Evolutionary conservation across 1,140 invertebrate genomes (phyloP), one percentile per base, ranked within the genome.

Genomic region (Zophobas morio): DNA sequence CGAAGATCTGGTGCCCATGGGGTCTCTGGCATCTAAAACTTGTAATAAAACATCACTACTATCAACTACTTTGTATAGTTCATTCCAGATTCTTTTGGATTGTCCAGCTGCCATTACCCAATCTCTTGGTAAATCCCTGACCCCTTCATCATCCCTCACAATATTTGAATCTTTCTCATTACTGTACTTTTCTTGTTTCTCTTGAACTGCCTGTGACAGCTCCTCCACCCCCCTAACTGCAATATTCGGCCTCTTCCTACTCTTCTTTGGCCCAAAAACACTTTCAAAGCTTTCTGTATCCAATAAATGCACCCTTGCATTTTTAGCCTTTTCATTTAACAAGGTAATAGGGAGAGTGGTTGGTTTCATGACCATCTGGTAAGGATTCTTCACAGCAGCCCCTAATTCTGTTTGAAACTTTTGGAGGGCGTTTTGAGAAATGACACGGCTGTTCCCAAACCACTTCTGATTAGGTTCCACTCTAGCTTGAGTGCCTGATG

Each of bases 61-160:
- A 87, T 99, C 99, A 57, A 99, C 94, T 5, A 99, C 98, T 91
- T 99, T 99, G 85, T 99, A 99, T 3, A 99, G 87, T 87, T 99
- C 99, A 89, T 98, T 98, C 98, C 99, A 99, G 83, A 99, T 98
- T 82, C 99, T 90, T 88, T 93, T 98, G 83, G 97, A 99, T 85
- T 98, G 96, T 1, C 98, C 99, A 39, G 96, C 96, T 63, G 89
- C 92, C 92, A 97, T 97, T 1, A 97, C 91, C 94, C 95, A 96
- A 82, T 95, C 94, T 75, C 95, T 90, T 49, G 91, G 91, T 0
- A 91, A 89, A 81, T 94, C 92, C 82, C 89, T 91, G 0, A 95
- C 90, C 3, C 97, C 92, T 74, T 92, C 89, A 86, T 99, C 96
- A 84, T 98, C 93, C 70, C 90, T 89, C 0, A 96, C 89, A 60